These are phyloP conservation scores for Sander lucioperca DNA, from an alignment of 2,113 vertebrate species.

Conservation along the genomic window DNA sequence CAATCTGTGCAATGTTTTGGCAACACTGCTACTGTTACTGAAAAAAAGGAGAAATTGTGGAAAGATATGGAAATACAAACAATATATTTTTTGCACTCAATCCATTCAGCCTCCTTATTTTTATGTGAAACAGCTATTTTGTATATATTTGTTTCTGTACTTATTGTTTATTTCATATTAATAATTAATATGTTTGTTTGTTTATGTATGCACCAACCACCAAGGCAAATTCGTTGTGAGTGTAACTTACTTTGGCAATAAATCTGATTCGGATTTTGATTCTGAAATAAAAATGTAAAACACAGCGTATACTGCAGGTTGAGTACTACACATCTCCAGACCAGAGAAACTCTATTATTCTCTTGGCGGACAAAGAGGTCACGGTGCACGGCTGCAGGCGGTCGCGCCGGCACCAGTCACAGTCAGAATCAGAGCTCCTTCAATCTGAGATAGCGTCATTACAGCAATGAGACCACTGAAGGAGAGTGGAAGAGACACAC, in stretches of 20 bases:
- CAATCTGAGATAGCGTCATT: slow-evolving; percentile 22
- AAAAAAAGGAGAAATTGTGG: not conserved
- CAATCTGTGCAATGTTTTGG: not conserved
- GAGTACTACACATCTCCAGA: not conserved
- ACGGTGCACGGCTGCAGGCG: slow-evolving; percentile 6
- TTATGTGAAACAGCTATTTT: no score
- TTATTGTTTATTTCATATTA: no score
- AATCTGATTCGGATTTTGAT: no score
- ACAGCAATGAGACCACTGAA: slow-evolving; percentile 13
- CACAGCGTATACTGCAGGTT: not conserved
- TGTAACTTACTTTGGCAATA: no score
- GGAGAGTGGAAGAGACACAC: slow-evolving; percentile 10
- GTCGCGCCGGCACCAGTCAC: slow-evolving; percentile 13
- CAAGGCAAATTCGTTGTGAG: no score
- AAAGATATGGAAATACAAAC: not conserved
- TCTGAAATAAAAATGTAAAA: not conserved
- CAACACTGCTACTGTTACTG: not conserved
- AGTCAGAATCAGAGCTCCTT: slow-evolving; percentile 24
- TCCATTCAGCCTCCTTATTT: no score
- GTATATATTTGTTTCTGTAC: no score
- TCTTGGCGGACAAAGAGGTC: slow-evolving; percentile 10
- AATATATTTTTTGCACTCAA: no score
- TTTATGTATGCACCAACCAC: no score
- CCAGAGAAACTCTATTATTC: slow-evolving; percentile 2
- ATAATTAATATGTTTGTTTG: no score